Evolutionary conservation across 1,140 invertebrate genomes (phyloP).

Genomic region (Diorhabda sublineata): DNA sequence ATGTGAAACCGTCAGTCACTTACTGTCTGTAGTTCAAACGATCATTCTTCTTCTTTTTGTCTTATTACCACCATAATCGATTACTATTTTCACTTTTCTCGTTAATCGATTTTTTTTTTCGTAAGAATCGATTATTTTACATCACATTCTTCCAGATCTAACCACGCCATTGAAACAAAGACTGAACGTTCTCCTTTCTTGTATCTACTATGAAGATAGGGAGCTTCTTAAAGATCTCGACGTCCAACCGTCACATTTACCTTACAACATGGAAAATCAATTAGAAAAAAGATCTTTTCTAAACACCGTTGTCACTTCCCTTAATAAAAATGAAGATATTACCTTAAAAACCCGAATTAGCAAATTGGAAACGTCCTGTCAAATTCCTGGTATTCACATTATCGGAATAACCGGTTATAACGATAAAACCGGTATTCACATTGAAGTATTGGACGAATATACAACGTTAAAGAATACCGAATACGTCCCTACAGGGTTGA

Average conservation of each 20-base stretch:
- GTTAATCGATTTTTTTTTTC: neutral
- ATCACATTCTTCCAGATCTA: conserved; percentile 21
- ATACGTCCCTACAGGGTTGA: conserved; percentile 34
- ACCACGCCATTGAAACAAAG: conserved; percentile 29
- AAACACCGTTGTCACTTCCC: conserved; percentile 21
- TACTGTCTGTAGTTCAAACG: no score
- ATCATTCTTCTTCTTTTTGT: no score
- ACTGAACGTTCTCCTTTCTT: conserved; percentile 39
- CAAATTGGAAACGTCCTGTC: conserved; percentile 34
- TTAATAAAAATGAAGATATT: no score
- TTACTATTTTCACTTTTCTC: no score
- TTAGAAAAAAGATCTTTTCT: conserved; percentile 35
- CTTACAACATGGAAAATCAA: conserved; percentile 28
- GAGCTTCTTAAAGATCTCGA: conserved; percentile 33
- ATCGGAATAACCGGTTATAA: conserved; percentile 42
- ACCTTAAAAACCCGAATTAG: neutral
- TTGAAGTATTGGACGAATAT: conserved; percentile 44
- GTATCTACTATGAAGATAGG: conserved; percentile 40
- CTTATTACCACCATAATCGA: no score
- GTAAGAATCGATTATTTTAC: conserved; percentile 6
- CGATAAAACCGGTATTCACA: conserved; percentile 37
- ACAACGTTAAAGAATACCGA: conserved; percentile 39
- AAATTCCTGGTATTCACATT: conserved; percentile 43
- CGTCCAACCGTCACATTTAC: conserved; percentile 18
- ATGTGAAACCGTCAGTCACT: no score